phyloP scores from a whole-genome alignment of 1,140 invertebrate genomes.

The Solenopsis invicta region DNA sequence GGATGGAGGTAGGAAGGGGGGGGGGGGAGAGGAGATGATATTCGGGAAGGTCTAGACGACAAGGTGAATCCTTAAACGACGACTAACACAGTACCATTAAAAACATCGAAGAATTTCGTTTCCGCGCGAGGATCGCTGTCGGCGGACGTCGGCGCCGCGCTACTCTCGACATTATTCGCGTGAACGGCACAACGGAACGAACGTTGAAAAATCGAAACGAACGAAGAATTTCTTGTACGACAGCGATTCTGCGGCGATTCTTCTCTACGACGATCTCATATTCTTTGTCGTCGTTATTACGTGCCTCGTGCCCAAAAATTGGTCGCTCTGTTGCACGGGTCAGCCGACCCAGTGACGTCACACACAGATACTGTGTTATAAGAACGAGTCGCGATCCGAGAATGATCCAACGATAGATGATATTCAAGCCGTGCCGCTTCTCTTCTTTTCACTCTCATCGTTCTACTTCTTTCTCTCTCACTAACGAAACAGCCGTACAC shows the following conservation, averaged over 20 bases:
- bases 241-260: constrained; percentile 32
- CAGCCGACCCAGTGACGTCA: constrained; percentile 65
- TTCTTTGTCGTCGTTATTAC: not conserved
- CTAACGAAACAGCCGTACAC: not conserved
- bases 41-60: constrained; percentile 39
- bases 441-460: not conserved
- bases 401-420: constrained; percentile 30
- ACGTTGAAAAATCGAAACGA: constrained; percentile 13
- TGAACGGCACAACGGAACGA: constrained; percentile 31
- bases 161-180: not conserved
- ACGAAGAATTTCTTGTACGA: constrained; percentile 15
- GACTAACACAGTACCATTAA: constrained; percentile 58
- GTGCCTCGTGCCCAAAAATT: constrained; percentile 44
- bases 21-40: too few relatives aligned
- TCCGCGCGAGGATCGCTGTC: constrained; percentile 53
- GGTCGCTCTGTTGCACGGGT: constrained; percentile 59
- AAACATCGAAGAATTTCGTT: constrained; percentile 58
- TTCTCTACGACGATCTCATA: not conserved
- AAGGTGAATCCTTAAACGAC: constrained; percentile 46
- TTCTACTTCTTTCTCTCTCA: constrained; percentile 7
- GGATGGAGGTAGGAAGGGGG: not conserved
- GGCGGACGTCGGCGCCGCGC: not conserved
- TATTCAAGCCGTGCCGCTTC: constrained; percentile 27
- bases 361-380: constrained; percentile 7
- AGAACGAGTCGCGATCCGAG: constrained; percentile 11